Conservation (phyloP, 2,113 vertebrate species). For the Neogobius melanostomus region DNA sequence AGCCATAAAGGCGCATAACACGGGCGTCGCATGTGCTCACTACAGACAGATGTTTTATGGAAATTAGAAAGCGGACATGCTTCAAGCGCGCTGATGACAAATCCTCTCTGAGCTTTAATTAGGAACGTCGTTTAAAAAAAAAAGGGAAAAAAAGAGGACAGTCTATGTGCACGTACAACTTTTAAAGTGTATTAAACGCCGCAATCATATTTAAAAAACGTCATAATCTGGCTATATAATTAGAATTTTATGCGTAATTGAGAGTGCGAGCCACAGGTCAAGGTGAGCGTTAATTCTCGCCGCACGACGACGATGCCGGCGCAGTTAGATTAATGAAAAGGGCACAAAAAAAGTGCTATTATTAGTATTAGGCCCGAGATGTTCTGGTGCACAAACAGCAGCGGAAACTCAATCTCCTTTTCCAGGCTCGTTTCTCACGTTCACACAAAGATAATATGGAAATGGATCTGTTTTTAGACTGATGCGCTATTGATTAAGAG, state of each 20-base stretch:
- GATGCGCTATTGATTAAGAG: slow-evolving; percentile 5
- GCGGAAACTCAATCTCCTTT: slow-evolving; percentile 39
- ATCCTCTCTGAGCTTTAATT: slow-evolving; percentile 84
- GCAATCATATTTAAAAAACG: slow-evolving; percentile 82
- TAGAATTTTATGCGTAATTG: slow-evolving; percentile 81
- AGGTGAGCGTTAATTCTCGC: slow-evolving; percentile 80
- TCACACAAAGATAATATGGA: slow-evolving; percentile 17
- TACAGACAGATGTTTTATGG: slow-evolving; percentile 80
- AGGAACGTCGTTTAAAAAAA: slow-evolving; percentile 71
- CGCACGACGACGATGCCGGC: slow-evolving; percentile 64
- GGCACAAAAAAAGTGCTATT: slow-evolving; percentile 49
- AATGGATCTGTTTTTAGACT: slow-evolving; percentile 37
- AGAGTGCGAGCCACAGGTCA: slow-evolving; percentile 76
- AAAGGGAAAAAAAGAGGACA: slow-evolving; percentile 63
- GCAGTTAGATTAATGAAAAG: slow-evolving; percentile 66
- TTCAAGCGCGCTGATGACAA: slow-evolving; percentile 78
- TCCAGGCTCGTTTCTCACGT: slow-evolving; percentile 31
- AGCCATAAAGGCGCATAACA: slow-evolving; percentile 55
- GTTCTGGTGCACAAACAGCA: slow-evolving; percentile 43
- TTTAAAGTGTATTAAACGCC: slow-evolving; percentile 85
- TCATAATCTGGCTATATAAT: slow-evolving; percentile 83
- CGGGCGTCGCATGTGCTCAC: slow-evolving; percentile 72
- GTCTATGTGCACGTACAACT: slow-evolving; percentile 76
- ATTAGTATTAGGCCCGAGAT: slow-evolving; percentile 53
- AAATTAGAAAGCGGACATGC: slow-evolving; percentile 82